Percentiles rank a stretch among this genome's conserved stretches.
Conservation (phyloP, 2,888 invertebrate species). For the Elmis aenea region DNA sequence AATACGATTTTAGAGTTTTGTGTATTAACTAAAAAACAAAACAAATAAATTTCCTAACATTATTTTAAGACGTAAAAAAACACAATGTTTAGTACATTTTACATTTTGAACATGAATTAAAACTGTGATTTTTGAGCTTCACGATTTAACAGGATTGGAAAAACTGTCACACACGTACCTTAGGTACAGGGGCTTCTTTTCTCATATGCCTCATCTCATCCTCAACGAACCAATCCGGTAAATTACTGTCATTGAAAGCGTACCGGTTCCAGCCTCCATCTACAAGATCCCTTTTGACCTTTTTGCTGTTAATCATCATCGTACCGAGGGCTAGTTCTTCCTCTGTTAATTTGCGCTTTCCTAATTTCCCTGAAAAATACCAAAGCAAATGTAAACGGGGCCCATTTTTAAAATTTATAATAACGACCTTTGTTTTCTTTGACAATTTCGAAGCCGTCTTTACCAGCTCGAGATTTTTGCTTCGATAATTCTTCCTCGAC, state of each 20-base stretch:
- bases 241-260: constrained; percentile 81
- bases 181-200: constrained; percentile 77
- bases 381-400: too few species aligned
- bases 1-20: too few species aligned
- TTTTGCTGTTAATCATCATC: constrained; percentile 84
- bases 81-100: too few species aligned
- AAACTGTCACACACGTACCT: too few species aligned
- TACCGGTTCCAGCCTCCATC: constrained; percentile 93
- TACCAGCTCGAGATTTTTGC: constrained; percentile 41
- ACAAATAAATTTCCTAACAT: too few species aligned
- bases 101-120: too few species aligned
- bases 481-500: constrained; percentile 40
- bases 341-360: constrained; percentile 67
- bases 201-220: constrained; percentile 91
- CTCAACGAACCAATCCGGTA: constrained; percentile 94
- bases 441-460: constrained; percentile 66
- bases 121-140: too few species aligned
- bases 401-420: neutral
- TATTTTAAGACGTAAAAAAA: too few species aligned
- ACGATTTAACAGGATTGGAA: too few species aligned
- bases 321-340: constrained; percentile 91
- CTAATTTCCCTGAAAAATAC: constrained; percentile 41
- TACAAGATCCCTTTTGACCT: constrained; percentile 81
- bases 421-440: constrained; percentile 40
- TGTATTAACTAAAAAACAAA: too few species aligned